A percentile compares a stretch with the other conserved stretches of the same genome.
phyloP scores from a whole-genome alignment of 2,888 invertebrate species.

The Anagyrus pseudococci region DNA sequence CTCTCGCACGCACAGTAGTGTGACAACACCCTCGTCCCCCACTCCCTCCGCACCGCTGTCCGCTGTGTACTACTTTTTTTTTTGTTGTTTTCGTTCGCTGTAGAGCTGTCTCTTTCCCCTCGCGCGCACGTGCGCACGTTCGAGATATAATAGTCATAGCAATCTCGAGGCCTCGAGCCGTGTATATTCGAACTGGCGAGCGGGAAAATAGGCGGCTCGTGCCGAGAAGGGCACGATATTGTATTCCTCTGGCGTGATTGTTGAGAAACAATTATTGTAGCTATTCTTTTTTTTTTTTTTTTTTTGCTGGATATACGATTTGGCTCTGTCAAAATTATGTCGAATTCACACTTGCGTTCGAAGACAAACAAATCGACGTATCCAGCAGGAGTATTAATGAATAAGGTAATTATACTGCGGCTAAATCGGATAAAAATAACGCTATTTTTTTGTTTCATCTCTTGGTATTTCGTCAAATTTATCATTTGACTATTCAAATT shows the following conservation, averaged over 20 bases:
- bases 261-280: too few species aligned
- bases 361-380: not conserved
- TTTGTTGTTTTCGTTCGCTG: not conserved
- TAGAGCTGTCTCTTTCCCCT: not conserved
- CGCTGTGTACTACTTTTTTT: too few species aligned
- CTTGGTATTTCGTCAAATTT: too few species aligned
- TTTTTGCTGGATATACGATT: too few species aligned
- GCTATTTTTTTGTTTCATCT: too few species aligned
- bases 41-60: not conserved
- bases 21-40: constrained; percentile 22
- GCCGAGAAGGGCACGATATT: not conserved
- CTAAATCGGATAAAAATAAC: too few species aligned
- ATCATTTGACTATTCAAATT: too few species aligned
- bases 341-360: not conserved
- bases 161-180: not conserved
- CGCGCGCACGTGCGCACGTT: not conserved
- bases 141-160: not conserved
- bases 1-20: not conserved
- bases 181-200: not conserved
- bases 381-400: too few species aligned
- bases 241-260: too few species aligned
- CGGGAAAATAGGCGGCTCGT: not conserved
- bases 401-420: too few species aligned
- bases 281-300: too few species aligned
- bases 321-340: not conserved